Base-by-base conservation (phyloP, 2,113 vertebrate genomes). In the Pan paniscus region DNA sequence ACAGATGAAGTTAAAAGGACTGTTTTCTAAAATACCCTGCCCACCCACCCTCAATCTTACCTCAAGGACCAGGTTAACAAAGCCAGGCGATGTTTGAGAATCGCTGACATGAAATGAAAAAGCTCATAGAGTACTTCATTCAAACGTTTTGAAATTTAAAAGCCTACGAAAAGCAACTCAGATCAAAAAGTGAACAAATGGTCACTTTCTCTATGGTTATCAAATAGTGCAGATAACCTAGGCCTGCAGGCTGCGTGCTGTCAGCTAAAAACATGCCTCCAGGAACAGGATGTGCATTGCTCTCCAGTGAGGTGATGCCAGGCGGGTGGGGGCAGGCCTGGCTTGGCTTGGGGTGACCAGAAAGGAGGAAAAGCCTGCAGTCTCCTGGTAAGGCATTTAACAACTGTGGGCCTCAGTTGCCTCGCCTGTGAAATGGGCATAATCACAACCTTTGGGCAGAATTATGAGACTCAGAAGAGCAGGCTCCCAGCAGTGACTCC, bases 21-120 rank as follows among this genome's bases (percentile, higher is more conserved):
- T 50, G 64, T 91, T 57, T 78, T 43, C 23, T 55, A 25, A 81
- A 48, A 81, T 14, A 82, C 4, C 3, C 20, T 20, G 72, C 48
- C 38, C 11, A 20, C 16, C 17, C 12, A 35, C 17, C 52, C 67
- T 32, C 25, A 8, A 40, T 35, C 57, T 67, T 55, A 82, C 52
- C 57, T 93, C 72, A 85, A 89, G 57, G 79, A 76, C 38, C 72
- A 93, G 87, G 55, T 43, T 90, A 88, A 79, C 20, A 84, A 90
- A 96, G 52, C 23, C 38, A 46, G 88, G 57, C 85, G 17, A 52
- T 22, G 78, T n/a, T 79, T 57, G 57, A 50, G 73, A 78, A 82
- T 25, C 82, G 68, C 68, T 73, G 50, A 92, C 70, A 67, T 32
- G 59, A 89, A 91, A 92, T 86, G 9, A 87, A 88, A 94, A 87